These are phyloP conservation scores for Acanthornis magna DNA, from an alignment of 2,797 vertebrate species.

Conservation along the genomic window DNA sequence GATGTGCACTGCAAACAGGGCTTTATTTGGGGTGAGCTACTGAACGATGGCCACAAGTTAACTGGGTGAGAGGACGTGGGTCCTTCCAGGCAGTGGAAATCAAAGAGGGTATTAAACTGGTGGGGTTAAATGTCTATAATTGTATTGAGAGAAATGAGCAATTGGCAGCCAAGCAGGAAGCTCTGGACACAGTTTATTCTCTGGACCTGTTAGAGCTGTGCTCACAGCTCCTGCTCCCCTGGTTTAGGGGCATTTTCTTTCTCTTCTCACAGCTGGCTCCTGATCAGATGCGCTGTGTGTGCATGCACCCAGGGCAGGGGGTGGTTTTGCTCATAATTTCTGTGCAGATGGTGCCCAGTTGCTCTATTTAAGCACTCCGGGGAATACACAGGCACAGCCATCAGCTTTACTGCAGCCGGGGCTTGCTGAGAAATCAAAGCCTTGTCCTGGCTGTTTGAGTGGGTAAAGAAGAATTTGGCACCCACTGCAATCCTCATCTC, in stretches of 20 bases:
- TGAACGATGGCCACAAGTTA: neutral
- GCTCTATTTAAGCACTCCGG: neutral
- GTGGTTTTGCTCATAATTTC: neutral
- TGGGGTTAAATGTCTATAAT: neutral
- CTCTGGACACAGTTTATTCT: neutral
- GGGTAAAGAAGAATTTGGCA: neutral
- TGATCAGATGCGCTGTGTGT: accelerated
- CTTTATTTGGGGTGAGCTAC: accelerated
- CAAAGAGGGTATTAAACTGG: neutral
- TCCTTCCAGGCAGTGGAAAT: neutral
- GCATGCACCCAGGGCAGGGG: accelerated
- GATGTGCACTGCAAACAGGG: neutral
- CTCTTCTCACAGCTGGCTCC: neutral
- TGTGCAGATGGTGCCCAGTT: neutral
- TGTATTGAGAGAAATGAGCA: neutral
- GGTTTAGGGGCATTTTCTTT: neutral
- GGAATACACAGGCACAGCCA: neutral
- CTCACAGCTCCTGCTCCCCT: neutral
- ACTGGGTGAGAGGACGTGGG: neutral
- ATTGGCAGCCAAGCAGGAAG: neutral
- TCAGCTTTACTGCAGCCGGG: accelerated
- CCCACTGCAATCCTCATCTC: accelerated
- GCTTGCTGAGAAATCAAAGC: neutral
- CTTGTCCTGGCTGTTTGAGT: neutral
- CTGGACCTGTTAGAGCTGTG: accelerated